Base-by-base conservation (phyloP, 2,113 vertebrate genomes). In the Oryzias curvinotus region DNA sequence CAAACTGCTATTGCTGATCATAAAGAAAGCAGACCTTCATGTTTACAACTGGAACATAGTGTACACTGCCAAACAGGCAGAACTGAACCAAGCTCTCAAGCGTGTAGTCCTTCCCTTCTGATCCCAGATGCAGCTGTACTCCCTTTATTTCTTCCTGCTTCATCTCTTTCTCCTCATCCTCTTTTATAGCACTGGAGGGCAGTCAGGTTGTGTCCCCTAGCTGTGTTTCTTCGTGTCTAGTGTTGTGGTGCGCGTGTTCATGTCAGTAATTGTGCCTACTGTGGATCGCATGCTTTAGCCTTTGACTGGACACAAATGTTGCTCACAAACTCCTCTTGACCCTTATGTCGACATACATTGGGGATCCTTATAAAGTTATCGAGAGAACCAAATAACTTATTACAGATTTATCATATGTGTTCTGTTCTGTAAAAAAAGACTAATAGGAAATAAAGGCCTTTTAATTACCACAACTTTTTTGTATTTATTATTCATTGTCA, bases 231-330 rank as follows among this genome's bases (percentile, higher is more conserved):
- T 85, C 84, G 81, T 83, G 88, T 92, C 87, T 91, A 78, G 88
- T 91, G 88, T 90, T 55, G 87, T 92, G 86, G 89, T 92, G 87
- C 85, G 89, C 65, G 89, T 91, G 89, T 91, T 91, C 87, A 90
- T 91, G 91, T 92, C 90, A 86, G 91, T 93, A 87, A 80, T 91
- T 87, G 91, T 92, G 87, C 90, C 90, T 91, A 90, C 86, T 92
- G 91, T 92, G 91, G 88, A 92, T 91, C 88, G 92, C 92, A 93
- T 93, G 92, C 92, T 93, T 91, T 91, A 91, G 89, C 89, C 90
- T 89, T 90, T 88, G 87, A 89, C 87, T 83, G 90, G 90, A 91
- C 90, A 90, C 88, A 88, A 91, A 90, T 75, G 81, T 91, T 89
- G 90, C 91, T 92, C 90, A 90, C 84, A 89, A 88, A 91, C 85